A percentile compares a stretch with the other conserved stretches of the same genome.
These are phyloP conservation scores for Dolichopus griseipennis DNA, from an alignment of 2,888 invertebrate species.

Conservation along the genomic window DNA sequence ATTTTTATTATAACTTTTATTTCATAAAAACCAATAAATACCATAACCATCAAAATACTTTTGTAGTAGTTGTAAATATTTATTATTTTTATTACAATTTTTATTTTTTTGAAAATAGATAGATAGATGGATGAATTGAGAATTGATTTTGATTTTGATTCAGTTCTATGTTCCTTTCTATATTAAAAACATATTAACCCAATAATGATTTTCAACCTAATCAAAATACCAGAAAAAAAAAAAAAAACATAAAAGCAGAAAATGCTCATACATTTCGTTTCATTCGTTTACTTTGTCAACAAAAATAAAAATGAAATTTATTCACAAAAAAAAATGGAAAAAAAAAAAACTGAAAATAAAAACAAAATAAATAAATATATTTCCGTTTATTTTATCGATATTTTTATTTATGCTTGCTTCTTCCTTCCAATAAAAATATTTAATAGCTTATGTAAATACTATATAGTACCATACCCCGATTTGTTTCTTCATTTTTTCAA, in stretches of 20 bases:
- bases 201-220: background rate
- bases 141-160: no score
- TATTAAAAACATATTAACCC: conserved; percentile 1
- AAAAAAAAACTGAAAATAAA: no score
- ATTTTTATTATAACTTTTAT: background rate
- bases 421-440: background rate
- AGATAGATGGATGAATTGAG: no score
- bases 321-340: no score
- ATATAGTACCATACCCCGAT: no score
- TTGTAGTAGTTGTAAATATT: background rate
- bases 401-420: background rate
- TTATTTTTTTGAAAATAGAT: background rate
- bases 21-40: background rate
- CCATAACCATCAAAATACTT: no score
- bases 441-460: no score
- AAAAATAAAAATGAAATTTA: background rate
- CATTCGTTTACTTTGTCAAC: background rate
- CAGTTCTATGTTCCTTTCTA: background rate
- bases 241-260: no score
- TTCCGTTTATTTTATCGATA: background rate
- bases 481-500: background rate
- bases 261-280: background rate
- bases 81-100: background rate
- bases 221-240: background rate
- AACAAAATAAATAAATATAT: background rate